Evolutionary conservation across 2,113 vertebrate genomes (phyloP).

Genomic region (Campylomormyrus tamandua): DNA sequence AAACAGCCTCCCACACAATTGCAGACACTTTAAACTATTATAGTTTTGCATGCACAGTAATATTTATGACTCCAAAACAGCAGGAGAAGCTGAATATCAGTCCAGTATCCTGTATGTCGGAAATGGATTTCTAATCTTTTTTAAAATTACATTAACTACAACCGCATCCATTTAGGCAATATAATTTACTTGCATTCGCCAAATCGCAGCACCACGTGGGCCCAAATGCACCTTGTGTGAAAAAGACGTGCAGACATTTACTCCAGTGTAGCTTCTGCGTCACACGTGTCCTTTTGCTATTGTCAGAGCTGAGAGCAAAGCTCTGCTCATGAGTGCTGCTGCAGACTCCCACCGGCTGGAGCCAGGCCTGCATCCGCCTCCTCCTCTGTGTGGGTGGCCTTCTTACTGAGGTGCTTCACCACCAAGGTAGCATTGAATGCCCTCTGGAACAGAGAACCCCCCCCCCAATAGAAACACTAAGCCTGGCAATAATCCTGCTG

Average conservation of each 20-base stretch:
- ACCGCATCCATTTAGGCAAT: background rate
- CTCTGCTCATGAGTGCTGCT: background rate
- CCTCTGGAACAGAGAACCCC: slow-evolving; percentile 56
- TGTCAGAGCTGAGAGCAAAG: background rate
- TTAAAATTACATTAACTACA: background rate
- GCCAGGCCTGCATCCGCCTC: slow-evolving; percentile 60
- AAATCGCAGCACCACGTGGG: background rate
- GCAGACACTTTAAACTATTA: background rate
- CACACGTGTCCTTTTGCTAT: background rate
- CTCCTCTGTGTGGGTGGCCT: slow-evolving; percentile 25
- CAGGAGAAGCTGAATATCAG: background rate
- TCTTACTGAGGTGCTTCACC: slow-evolving; percentile 70
- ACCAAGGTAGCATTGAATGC: slow-evolving; percentile 80
- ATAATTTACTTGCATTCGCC: background rate
- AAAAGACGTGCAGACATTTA: background rate
- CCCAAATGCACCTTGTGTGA: background rate
- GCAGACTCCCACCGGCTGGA: slow-evolving; percentile 20
- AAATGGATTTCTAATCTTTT: background rate
- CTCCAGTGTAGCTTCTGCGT: background rate
- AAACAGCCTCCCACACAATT: background rate
- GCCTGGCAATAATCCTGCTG: background rate
- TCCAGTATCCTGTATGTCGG: background rate
- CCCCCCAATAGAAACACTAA: background rate
- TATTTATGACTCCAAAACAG: background rate
- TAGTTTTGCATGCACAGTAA: background rate